Percentiles rank a stretch among this genome's conserved stretches.
Conservation (phyloP, 2,113 vertebrate genomes). For the Hydrochoerus hydrochaeris region DNA sequence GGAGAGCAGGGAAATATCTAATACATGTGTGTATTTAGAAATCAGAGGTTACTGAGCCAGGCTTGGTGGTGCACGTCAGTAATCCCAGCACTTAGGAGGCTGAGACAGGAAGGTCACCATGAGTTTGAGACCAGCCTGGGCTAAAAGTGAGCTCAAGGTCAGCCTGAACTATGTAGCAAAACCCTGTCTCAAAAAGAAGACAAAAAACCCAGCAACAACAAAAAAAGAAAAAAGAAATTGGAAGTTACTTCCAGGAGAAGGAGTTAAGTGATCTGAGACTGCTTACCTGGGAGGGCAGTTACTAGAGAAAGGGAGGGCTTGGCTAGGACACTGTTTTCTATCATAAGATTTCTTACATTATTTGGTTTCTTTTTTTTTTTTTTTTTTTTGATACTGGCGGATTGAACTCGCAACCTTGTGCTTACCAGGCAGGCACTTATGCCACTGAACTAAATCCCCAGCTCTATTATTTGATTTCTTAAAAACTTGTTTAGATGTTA, state of each 20-base stretch:
- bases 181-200: too few species aligned
- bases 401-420: too few species aligned
- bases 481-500: background rate
- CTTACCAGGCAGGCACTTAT: too few species aligned
- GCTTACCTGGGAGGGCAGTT: background rate
- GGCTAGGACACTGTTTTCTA: background rate
- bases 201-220: too few species aligned
- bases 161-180: too few species aligned
- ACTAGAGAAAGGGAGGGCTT: background rate
- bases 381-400: too few species aligned
- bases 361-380: background rate
- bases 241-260: background rate
- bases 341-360: background rate
- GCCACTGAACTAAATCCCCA: too few species aligned
- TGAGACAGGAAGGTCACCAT: too few species aligned
- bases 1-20: background rate
- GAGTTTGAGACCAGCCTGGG: too few species aligned
- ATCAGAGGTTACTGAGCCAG: background rate
- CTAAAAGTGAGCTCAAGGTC: too few species aligned
- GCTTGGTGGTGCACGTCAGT: too few species aligned
- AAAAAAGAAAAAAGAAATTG: background rate
- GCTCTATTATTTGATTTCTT: background rate
- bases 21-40: background rate
- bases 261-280: background rate
- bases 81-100: too few species aligned